Conservation (phyloP, 1,140 invertebrate species). For the Eurytemora carolleeae region DNA sequence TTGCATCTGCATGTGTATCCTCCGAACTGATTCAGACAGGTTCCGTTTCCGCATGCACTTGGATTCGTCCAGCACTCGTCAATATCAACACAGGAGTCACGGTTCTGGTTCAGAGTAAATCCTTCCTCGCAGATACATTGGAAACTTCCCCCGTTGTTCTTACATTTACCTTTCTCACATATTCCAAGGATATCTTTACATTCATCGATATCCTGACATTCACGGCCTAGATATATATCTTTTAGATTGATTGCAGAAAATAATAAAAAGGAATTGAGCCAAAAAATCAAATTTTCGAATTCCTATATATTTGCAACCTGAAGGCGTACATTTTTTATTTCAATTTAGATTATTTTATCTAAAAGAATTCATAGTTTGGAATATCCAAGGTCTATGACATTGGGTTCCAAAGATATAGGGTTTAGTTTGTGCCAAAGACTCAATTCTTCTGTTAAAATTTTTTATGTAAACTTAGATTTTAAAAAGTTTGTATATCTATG, state of each 20-base stretch:
- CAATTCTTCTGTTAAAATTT: too few species aligned
- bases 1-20: slow-evolving; percentile 58
- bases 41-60: slow-evolving; percentile 57
- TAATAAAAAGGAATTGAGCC: slow-evolving; percentile 11
- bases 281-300: too few species aligned
- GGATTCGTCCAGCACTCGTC: slow-evolving; percentile 50
- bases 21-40: slow-evolving; percentile 52
- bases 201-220: slow-evolving; percentile 41
- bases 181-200: slow-evolving; percentile 42
- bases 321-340: too few species aligned
- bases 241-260: slow-evolving; percentile 29
- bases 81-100: slow-evolving; percentile 47
- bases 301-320: too few species aligned
- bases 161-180: slow-evolving; percentile 28
- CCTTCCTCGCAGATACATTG: slow-evolving; percentile 40
- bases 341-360: too few species aligned
- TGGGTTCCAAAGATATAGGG: too few species aligned
- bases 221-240: too few species aligned
- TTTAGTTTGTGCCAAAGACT: too few species aligned
- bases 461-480: too few species aligned
- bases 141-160: slow-evolving; percentile 41
- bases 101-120: slow-evolving; percentile 33
- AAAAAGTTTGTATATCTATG: too few species aligned
- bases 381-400: too few species aligned
- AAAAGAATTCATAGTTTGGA: too few species aligned